Conservation (phyloP, 2,113 vertebrate species). For the Pica pica region DNA sequence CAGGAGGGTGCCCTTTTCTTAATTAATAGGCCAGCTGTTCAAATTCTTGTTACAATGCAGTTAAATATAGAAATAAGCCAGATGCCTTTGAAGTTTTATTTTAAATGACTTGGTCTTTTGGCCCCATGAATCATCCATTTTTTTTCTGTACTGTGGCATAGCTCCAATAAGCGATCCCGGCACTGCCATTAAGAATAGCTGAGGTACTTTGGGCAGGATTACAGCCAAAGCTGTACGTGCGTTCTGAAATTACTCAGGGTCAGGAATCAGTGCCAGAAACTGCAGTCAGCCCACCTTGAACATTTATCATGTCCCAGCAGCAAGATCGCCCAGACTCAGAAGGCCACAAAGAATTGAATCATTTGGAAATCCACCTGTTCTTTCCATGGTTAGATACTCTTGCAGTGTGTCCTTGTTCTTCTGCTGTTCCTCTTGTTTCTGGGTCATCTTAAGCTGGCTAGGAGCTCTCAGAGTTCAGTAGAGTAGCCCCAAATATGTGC, state of each 20-base stretch:
- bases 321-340: neutral
- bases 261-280: neutral
- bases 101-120: neutral
- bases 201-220: neutral
- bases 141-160: neutral
- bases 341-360: neutral
- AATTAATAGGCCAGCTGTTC: neutral
- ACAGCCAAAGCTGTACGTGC: neutral
- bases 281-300: neutral
- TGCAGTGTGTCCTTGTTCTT: neutral
- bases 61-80: conserved; percentile 16
- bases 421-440: neutral
- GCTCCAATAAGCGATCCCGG: neutral
- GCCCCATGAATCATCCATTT: neutral
- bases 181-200: neutral
- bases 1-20: neutral
- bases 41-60: neutral
- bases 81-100: conserved; percentile 29
- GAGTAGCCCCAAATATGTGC: neutral
- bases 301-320: neutral
- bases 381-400: neutral
- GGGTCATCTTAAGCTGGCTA: neutral
- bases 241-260: neutral
- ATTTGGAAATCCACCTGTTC: neutral
- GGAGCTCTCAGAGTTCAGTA: neutral